These are phyloP conservation scores for Lutjanus erythropterus DNA, from an alignment of 2,113 vertebrate genomes.

Conservation along the genomic window DNA sequence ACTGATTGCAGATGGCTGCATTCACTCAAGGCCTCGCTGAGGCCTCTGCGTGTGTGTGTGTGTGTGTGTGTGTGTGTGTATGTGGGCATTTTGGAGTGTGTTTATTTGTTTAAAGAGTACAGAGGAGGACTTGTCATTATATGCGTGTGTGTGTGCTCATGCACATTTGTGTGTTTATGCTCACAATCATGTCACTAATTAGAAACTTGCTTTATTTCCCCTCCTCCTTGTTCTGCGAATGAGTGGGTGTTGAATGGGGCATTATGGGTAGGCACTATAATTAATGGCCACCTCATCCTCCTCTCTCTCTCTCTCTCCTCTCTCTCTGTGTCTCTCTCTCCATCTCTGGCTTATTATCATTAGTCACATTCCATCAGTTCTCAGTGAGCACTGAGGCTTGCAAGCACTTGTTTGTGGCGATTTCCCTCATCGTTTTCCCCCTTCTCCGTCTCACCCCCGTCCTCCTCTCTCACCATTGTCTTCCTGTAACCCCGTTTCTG, in stretches of 20 bases:
- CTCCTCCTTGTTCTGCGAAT: constrained; percentile 44
- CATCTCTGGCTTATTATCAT: constrained; percentile 64
- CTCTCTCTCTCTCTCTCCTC: not conserved
- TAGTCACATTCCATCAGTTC: constrained; percentile 80
- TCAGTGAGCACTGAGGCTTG: constrained; percentile 63
- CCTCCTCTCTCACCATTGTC: constrained; percentile 40
- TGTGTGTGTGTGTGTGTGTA: constrained; percentile 15
- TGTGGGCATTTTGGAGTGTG: constrained; percentile 12
- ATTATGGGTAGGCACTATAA: constrained; percentile 66
- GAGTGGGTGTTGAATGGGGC: constrained; percentile 60
- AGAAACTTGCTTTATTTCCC: constrained; percentile 58
- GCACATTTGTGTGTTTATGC: constrained; percentile 49
- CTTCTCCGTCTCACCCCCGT: not conserved
- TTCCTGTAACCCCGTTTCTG: constrained; percentile 39
- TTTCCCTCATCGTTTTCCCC: not conserved
- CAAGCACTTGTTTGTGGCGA: constrained; percentile 56
- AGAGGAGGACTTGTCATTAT: constrained; percentile 49
- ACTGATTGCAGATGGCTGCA: constrained; percentile 46
- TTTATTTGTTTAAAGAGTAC: constrained; percentile 50
- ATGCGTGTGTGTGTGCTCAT: not conserved
- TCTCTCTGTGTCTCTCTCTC: not conserved
- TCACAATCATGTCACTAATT: constrained; percentile 66
- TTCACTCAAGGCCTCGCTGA: constrained; percentile 11
- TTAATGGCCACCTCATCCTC: constrained; percentile 60
- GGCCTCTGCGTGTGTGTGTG: constrained; percentile 4